Percentiles rank a stretch among this genome's conserved stretches.
Evolutionary conservation across 2,113 vertebrate species (phyloP).

Genomic region (Myotis yumanensis): DNA sequence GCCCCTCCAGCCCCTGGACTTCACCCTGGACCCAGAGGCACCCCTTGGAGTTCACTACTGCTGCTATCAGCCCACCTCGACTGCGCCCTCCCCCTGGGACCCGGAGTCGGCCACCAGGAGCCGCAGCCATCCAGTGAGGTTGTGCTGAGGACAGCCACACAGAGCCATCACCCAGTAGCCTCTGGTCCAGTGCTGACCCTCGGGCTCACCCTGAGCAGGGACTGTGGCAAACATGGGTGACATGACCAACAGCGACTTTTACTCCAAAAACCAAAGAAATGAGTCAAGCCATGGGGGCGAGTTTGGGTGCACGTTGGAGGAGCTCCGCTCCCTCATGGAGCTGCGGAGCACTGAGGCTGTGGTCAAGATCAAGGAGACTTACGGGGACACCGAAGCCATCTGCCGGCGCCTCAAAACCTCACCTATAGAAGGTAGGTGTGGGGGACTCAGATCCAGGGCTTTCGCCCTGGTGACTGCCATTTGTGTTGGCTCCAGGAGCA

Average conservation of each 20-base stretch:
- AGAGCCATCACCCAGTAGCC: slow-evolving; percentile 66
- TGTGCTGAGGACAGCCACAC: slow-evolving; percentile 67
- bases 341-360: slow-evolving; percentile 96
- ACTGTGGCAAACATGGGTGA: slow-evolving; percentile 92
- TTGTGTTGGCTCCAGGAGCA: neutral
- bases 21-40: slow-evolving; percentile 59
- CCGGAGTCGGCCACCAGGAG: neutral
- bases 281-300: slow-evolving; percentile 92
- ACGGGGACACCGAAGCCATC: slow-evolving; percentile 93
- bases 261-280: slow-evolving; percentile 99
- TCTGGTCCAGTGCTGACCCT: slow-evolving; percentile 75
- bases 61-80: slow-evolving; percentile 34
- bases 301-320: slow-evolving; percentile 94
- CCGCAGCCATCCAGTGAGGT: slow-evolving; percentile 26
- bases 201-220: slow-evolving; percentile 75
- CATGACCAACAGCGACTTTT: slow-evolving; percentile 99
- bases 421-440: slow-evolving; percentile 92
- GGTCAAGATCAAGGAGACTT: slow-evolving; percentile 97
- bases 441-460: neutral
- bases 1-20: slow-evolving; percentile 82
- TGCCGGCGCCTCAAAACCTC: slow-evolving; percentile 96
- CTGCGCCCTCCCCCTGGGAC: slow-evolving; percentile 15
- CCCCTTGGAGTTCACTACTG: slow-evolving; percentile 49
- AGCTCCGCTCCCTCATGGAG: slow-evolving; percentile 98
- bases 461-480: neutral